Percentiles rank a stretch among this genome's conserved stretches.
phyloP scores from a whole-genome alignment of 1,140 invertebrate genomes.

The Arctopsyche grandis region DNA sequence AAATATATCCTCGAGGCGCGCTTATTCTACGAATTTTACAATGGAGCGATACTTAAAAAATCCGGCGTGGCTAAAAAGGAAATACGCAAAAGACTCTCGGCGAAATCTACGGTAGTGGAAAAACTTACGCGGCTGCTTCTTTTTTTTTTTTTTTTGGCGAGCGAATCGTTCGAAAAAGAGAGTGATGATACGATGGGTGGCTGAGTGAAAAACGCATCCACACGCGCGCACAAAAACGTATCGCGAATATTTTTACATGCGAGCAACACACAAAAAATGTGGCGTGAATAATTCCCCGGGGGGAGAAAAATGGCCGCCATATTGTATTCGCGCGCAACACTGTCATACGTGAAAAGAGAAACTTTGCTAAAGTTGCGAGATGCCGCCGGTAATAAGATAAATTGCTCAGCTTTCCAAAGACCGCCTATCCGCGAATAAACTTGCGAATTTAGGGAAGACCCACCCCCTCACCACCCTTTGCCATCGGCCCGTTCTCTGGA shows the following conservation, averaged over 20 bases:
- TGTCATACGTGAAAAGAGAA: slow-evolving; percentile 33
- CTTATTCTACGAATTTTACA: background rate
- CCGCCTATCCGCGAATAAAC: slow-evolving; percentile 40
- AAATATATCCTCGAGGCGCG: background rate
- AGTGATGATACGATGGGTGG: background rate
- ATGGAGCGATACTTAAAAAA: slow-evolving; percentile 4
- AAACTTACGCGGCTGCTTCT: slow-evolving; percentile 8
- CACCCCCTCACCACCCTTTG: background rate
- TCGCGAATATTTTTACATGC: slow-evolving; percentile 1
- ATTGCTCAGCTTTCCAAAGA: slow-evolving; percentile 45
- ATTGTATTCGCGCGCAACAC: slow-evolving; percentile 31
- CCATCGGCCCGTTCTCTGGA: background rate
- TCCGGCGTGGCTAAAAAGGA: background rate
- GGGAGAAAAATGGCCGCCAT: slow-evolving; percentile 12
- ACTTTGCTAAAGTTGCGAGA: slow-evolving; percentile 28
- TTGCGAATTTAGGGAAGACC: slow-evolving; percentile 31
- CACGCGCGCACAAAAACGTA: too few species aligned
- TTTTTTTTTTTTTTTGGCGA: slow-evolving; percentile 10
- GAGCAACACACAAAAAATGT: background rate
- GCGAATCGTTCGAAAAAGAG: background rate
- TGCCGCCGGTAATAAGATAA: slow-evolving; percentile 42
- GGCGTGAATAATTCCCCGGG: slow-evolving; percentile 3
- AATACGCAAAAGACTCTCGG: background rate
- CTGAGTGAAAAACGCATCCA: background rate
- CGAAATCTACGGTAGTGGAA: slow-evolving; percentile 19